Base-by-base conservation (phyloP, 2,113 vertebrate genomes). In the Menidia beryllina region DNA sequence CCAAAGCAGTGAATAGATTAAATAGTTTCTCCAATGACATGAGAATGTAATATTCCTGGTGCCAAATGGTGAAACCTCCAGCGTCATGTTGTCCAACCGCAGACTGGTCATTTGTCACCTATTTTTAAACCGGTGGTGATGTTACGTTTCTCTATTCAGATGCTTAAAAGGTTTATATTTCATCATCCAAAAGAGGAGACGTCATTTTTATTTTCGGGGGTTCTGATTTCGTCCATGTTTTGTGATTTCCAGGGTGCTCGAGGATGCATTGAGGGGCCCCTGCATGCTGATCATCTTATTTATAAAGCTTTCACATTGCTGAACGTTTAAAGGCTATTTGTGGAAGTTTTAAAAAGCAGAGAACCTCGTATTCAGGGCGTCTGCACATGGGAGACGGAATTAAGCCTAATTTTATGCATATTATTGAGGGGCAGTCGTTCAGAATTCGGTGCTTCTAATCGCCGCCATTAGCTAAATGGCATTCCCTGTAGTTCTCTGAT, bases 301-400 rank as follows among this genome's bases (percentile, higher is more conserved):
- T 47, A n/a, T n/a, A 26, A 3, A 45, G 15, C 23, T 27, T 47
- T 39, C 14, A 25, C 12, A 60, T 20, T 14, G n/a, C n/a, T n/a
- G n/a, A n/a, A n/a, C n/a, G n/a, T n/a, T n/a, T n/a, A n/a, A n/a
- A n/a, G n/a, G n/a, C n/a, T n/a, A n/a, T n/a, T n/a, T n/a, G n/a
- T n/a, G n/a, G n/a, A n/a, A n/a, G n/a, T n/a, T 26, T 30, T 23
- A 7, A 39, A 5, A 57, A 17, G 20, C 17, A 17, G 19, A 20
- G 38, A 15, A 23, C 6, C 8, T 9, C 1, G 10, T 19, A 19
- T 53, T 15, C 2, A 25, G 50, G 7, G 23, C 5, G 20, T 2
- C 51, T 30, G 7, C 30, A 19, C n/a, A 54, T n/a, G n/a, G n/a
- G n/a, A n/a, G n/a, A n/a, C n/a, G 54, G 24, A 68, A 20, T 55